Percentiles rank a stretch among this genome's conserved stretches.
Conservation (phyloP, 2,888 invertebrate genomes). For the Dolichopus griseipennis region DNA sequence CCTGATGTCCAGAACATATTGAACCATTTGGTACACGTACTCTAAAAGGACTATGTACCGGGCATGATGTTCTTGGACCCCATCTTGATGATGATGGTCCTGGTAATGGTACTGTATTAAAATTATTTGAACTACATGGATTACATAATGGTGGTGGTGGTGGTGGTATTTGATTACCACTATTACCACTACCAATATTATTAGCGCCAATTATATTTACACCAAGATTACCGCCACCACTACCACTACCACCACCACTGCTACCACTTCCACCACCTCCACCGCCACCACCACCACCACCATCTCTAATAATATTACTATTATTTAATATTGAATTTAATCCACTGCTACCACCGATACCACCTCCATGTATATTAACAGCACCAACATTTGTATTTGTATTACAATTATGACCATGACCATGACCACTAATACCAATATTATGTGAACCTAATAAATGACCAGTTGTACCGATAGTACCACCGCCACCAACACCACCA, state of each 20-base stretch:
- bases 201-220: conserved; percentile 26
- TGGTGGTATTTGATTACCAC: conserved; percentile 33
- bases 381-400: background rate
- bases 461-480: conserved; percentile 22
- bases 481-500: conserved; percentile 24
- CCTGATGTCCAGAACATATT: conserved; percentile 45
- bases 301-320: conserved; percentile 24
- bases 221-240: conserved; percentile 18
- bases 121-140: conserved; percentile 43
- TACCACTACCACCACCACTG: conserved; percentile 9
- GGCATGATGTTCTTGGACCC: conserved; percentile 45
- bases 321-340: conserved; percentile 8
- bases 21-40: conserved; percentile 44
- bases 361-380: conserved; percentile 7
- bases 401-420: conserved; percentile 2
- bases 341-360: conserved; percentile 5
- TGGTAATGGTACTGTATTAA: conserved; percentile 42
- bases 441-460: conserved; percentile 31
- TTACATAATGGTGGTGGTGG: conserved; percentile 43
- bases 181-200: conserved; percentile 29
- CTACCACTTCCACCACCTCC: conserved; percentile 15
- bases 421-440: conserved; percentile 33
- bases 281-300: conserved; percentile 30
- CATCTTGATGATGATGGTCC: conserved; percentile 41
- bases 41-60: conserved; percentile 45